Evolutionary conservation across 2,888 invertebrate species (phyloP).

Genomic region (Patella pellucida): DNA sequence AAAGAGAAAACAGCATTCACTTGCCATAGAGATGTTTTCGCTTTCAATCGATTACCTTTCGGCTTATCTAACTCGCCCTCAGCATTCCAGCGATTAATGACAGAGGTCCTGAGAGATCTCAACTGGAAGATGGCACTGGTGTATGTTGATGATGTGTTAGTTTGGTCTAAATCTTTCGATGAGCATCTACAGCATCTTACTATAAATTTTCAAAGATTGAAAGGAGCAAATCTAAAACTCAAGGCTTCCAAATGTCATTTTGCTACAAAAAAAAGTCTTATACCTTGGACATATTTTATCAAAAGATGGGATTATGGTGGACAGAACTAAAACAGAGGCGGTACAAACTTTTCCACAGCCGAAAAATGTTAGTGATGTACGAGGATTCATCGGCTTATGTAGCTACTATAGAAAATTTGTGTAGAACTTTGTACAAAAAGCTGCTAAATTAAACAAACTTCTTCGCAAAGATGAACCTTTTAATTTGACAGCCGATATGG

Average conservation of each 20-base stretch:
- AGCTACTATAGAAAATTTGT: slow-evolving; percentile 38
- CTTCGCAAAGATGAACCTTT: slow-evolving; percentile 32
- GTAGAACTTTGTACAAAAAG: slow-evolving; percentile 32
- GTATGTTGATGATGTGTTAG: too few relatives aligned
- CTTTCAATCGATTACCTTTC: too few relatives aligned
- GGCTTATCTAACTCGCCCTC: too few relatives aligned
- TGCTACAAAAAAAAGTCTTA: slow-evolving; percentile 29
- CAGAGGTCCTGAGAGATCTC: too few relatives aligned
- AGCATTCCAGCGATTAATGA: too few relatives aligned
- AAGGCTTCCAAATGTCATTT: slow-evolving; percentile 40
- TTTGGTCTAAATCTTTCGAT: too few relatives aligned
- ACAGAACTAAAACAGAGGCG: slow-evolving; percentile 26
- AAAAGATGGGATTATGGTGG: slow-evolving; percentile 33
- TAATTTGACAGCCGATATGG: slow-evolving; percentile 33
- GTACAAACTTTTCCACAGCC: slow-evolving; percentile 27
- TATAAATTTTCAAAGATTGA: too few relatives aligned
- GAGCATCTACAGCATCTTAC: too few relatives aligned
- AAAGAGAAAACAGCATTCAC: too few relatives aligned
- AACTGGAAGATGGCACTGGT: too few relatives aligned
- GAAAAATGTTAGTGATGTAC: slow-evolving; percentile 27
- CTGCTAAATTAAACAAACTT: slow-evolving; percentile 32
- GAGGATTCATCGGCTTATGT: slow-evolving; percentile 32
- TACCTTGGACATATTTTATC: slow-evolving; percentile 39
- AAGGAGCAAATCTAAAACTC: too few relatives aligned
- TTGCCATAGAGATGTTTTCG: too few relatives aligned